These are phyloP conservation scores for Apamea sordens DNA, from an alignment of 2,888 invertebrate genomes.

Conservation along the genomic window DNA sequence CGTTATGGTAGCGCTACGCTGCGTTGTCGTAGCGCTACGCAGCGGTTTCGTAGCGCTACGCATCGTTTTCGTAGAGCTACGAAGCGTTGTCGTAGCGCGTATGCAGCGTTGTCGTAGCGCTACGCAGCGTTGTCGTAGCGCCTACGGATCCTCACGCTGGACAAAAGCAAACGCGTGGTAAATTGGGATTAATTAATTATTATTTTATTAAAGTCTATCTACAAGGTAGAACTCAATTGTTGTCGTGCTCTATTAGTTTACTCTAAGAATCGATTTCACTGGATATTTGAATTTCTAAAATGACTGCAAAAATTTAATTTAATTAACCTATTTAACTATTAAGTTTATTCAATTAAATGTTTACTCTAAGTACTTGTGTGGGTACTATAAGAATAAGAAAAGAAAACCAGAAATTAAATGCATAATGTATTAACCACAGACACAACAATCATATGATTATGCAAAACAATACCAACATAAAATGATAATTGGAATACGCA, in stretches of 20 bases:
- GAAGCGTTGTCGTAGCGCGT: neutral
- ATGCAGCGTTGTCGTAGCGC: neutral
- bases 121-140: neutral
- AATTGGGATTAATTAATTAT: neutral
- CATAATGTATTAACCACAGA: slow-evolving; percentile 10
- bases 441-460: slow-evolving; percentile 26
- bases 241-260: neutral
- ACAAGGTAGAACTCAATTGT: neutral
- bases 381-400: neutral
- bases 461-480: slow-evolving; percentile 19
- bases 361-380: neutral
- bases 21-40: neutral
- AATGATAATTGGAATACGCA: slow-evolving; percentile 14
- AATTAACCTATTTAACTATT: too few species aligned
- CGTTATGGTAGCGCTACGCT: slow-evolving; percentile 4
- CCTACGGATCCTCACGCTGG: neutral
- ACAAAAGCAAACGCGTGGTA: neutral
- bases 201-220: neutral
- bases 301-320: rapidly evolving
- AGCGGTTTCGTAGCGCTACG: neutral
- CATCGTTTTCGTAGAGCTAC: neutral
- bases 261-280: neutral
- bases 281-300: neutral
- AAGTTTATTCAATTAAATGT: too few species aligned
- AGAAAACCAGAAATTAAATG: slow-evolving; percentile 8